Evolutionary conservation across 1,140 invertebrate species (phyloP).

Genomic region (Agrilus planipennis): DNA sequence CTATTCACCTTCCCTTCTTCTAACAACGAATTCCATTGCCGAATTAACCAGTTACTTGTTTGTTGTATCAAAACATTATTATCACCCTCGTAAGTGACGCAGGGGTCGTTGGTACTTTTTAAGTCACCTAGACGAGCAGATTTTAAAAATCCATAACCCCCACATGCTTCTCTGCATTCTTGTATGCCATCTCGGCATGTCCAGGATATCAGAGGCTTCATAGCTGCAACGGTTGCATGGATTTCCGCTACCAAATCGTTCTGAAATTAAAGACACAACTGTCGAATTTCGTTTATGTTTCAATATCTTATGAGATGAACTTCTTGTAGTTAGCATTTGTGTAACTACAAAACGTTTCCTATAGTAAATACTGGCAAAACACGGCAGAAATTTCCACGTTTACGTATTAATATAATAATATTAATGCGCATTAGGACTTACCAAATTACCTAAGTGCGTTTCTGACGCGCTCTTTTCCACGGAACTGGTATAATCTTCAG

Average conservation of each 20-base stretch:
- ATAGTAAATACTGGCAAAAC: too few species aligned
- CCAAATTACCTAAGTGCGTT: not conserved
- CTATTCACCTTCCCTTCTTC: conserved; percentile 34
- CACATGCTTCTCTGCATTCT: conserved; percentile 84
- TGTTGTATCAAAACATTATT: conserved; percentile 93
- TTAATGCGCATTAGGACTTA: too few species aligned
- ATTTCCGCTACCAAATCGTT: conserved; percentile 54
- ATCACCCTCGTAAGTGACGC: conserved; percentile 91
- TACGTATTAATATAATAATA: too few species aligned
- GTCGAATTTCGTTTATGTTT: too few species aligned
- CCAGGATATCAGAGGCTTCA: conserved; percentile 83
- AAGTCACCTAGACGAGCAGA: conserved; percentile 68
- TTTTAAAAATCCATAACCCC: conserved; percentile 70
- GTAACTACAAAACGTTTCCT: too few species aligned
- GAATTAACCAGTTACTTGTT: conserved; percentile 79
- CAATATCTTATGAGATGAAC: too few species aligned
- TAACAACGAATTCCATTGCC: conserved; percentile 44
- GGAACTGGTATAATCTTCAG: conserved; percentile 24
- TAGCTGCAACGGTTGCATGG: conserved; percentile 78
- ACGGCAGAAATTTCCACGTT: too few species aligned
- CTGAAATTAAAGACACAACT: too few species aligned
- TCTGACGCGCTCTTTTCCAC: conserved; percentile 18
- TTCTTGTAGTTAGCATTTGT: too few species aligned
- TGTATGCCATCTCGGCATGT: conserved; percentile 71
- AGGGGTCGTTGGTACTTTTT: conserved; percentile 79